Percentiles rank a stretch among this genome's conserved stretches.
Conservation (phyloP, 1,140 invertebrate species). For the Pentalonia nigronervosa region DNA sequence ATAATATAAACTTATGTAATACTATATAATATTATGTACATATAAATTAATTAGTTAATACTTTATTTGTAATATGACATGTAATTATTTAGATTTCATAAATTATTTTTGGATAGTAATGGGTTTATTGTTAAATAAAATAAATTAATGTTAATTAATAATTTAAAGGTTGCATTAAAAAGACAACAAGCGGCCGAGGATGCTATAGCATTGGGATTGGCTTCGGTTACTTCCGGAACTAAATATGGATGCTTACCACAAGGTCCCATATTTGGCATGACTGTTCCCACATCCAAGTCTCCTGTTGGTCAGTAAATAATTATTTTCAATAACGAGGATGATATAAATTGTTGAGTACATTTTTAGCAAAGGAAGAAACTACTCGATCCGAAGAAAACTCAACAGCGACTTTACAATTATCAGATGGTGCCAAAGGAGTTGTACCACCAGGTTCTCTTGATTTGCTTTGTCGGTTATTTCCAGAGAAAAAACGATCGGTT, state of each 20-base stretch:
- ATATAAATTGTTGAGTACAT: background rate
- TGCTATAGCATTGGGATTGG: conserved; percentile 89
- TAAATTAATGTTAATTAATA: background rate
- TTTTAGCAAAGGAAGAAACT: conserved; percentile 47
- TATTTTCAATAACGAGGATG: background rate
- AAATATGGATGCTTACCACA: conserved; percentile 83
- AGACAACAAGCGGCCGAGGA: conserved; percentile 97
- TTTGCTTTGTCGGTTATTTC: conserved; percentile 85
- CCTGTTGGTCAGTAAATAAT: conserved; percentile 10
- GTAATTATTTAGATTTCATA: background rate
- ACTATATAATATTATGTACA: background rate
- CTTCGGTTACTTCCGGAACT: conserved; percentile 87
- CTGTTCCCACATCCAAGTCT: conserved; percentile 42
- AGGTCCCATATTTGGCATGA: conserved; percentile 89
- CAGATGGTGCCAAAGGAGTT: background rate
- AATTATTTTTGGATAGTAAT: background rate
- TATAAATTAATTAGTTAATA: background rate
- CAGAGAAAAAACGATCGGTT: conserved; percentile 83
- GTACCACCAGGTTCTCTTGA: conserved; percentile 71
- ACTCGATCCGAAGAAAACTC: conserved; percentile 1
- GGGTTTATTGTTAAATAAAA: background rate
- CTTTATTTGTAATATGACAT: background rate
- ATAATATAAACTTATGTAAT: background rate
- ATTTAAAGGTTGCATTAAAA: conserved; percentile 88
- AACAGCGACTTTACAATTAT: background rate